A percentile compares a stretch with the other conserved stretches of the same genome.
Conservation (phyloP, 2,888 invertebrate genomes). For the Lasioglossum marginatum region DNA sequence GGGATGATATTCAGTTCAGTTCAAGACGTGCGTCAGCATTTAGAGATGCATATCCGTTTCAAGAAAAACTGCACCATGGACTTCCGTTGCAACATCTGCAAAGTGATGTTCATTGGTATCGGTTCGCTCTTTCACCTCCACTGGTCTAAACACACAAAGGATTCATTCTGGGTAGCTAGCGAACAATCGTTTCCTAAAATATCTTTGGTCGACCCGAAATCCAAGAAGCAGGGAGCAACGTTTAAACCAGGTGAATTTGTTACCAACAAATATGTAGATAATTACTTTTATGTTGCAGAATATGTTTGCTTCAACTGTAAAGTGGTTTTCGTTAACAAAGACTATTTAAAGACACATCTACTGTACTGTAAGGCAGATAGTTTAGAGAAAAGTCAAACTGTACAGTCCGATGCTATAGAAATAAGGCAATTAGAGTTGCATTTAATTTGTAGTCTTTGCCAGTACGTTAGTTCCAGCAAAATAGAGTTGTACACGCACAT, state of each 20-base stretch:
- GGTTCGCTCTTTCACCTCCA: slow-evolving; percentile 77
- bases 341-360: slow-evolving; percentile 52
- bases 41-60: slow-evolving; percentile 70
- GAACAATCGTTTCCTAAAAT: slow-evolving; percentile 76
- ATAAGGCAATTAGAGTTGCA: not conserved
- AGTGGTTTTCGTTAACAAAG: slow-evolving; percentile 66
- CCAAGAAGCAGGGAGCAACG: not conserved
- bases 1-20: slow-evolving; percentile 67
- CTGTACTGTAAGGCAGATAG: not conserved
- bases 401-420: not conserved
- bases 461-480: slow-evolving; percentile 46
- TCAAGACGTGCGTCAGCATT: slow-evolving; percentile 74
- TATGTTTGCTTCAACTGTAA: slow-evolving; percentile 75
- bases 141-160: slow-evolving; percentile 77
- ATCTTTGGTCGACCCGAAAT: slow-evolving; percentile 59
- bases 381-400: not conserved
- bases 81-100: slow-evolving; percentile 80
- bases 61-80: slow-evolving; percentile 14
- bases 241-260: slow-evolving; percentile 12
- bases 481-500: slow-evolving; percentile 61
- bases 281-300: slow-evolving; percentile 78
- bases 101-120: slow-evolving; percentile 78
- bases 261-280: slow-evolving; percentile 34
- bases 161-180: slow-evolving; percentile 75
- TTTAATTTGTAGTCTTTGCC: slow-evolving; percentile 65